Conservation (phyloP, 2,888 invertebrate species). For the Oscheius onirici region DNA sequence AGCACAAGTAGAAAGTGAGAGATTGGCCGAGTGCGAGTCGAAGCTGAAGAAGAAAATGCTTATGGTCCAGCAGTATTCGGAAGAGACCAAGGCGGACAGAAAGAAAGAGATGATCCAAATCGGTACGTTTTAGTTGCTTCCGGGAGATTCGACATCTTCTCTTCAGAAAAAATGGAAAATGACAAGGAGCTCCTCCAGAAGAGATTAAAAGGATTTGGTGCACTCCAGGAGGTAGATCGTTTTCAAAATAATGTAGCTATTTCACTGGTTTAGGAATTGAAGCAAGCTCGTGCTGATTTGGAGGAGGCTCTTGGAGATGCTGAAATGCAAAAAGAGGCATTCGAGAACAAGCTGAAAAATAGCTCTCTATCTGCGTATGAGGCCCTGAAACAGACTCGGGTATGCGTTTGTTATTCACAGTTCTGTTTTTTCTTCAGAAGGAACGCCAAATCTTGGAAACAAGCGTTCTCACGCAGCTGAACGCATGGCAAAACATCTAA, state of each 20-base stretch:
- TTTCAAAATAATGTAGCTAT: too few relatives aligned
- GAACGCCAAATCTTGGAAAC: neutral
- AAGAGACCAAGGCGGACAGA: slow-evolving; percentile 14
- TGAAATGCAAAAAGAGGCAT: neutral
- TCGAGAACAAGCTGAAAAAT: neutral
- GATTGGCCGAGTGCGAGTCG: neutral
- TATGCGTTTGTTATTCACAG: neutral
- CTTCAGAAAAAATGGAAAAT: slow-evolving; percentile 17
- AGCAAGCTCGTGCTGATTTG: neutral
- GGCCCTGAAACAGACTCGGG: neutral
- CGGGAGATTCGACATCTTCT: neutral
- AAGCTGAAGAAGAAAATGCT: neutral
- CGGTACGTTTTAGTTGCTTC: neutral
- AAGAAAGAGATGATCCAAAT: slow-evolving; percentile 6
- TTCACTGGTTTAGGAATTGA: neutral
- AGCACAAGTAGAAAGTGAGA: slow-evolving; percentile 5
- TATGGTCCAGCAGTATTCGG: neutral
- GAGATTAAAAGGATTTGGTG: neutral
- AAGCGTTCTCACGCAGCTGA: neutral
- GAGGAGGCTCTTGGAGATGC: neutral
- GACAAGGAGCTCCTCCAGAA: slow-evolving; percentile 6
- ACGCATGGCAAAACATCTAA: neutral
- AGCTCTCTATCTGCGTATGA: neutral
- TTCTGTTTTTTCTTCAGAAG: neutral
- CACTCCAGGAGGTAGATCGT: neutral